phyloP scores from a whole-genome alignment of 1,140 invertebrate species.

The Musca domestica region DNA sequence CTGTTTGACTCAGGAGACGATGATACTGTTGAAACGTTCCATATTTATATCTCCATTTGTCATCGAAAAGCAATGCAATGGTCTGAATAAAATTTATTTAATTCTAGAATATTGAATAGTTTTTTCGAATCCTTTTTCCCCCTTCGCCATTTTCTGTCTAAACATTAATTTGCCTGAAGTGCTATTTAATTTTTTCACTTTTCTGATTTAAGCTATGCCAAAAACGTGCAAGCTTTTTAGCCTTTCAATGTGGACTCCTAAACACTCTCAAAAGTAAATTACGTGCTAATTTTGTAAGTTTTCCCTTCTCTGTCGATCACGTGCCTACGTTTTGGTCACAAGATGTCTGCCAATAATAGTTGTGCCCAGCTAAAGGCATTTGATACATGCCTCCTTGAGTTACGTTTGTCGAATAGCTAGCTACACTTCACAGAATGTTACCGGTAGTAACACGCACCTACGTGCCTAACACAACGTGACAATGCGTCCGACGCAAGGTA shows the following conservation, averaged over 20 bases:
- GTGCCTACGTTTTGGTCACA: not conserved
- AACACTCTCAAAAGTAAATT: constrained; percentile 1
- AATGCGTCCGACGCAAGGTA: not conserved
- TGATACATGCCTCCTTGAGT: not conserved
- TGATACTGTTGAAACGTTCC: no score
- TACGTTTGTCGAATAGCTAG: not conserved
- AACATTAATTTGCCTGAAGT: no score
- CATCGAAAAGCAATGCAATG: no score
- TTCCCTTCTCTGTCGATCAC: not conserved
- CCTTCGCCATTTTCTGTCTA: no score
- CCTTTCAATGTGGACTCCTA: not conserved
- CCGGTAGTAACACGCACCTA: not conserved
- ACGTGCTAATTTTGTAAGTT: constrained; percentile 14
- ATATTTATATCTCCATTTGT: no score
- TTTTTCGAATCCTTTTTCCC: no score
- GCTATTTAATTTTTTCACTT: no score
- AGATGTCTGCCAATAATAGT: not conserved
- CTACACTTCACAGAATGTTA: not conserved
- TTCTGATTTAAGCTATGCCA: not conserved
- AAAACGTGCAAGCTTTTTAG: constrained; percentile 18
- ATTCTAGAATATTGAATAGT: no score
- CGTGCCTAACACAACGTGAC: not conserved
- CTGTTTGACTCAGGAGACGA: no score
- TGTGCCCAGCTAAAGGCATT: constrained; percentile 12
- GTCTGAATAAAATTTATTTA: no score